Evolutionary conservation across 2,797 vertebrate species (phyloP), one percentile per base, ranked within the genome.

Genomic region (Aulostomus chinensis): DNA sequence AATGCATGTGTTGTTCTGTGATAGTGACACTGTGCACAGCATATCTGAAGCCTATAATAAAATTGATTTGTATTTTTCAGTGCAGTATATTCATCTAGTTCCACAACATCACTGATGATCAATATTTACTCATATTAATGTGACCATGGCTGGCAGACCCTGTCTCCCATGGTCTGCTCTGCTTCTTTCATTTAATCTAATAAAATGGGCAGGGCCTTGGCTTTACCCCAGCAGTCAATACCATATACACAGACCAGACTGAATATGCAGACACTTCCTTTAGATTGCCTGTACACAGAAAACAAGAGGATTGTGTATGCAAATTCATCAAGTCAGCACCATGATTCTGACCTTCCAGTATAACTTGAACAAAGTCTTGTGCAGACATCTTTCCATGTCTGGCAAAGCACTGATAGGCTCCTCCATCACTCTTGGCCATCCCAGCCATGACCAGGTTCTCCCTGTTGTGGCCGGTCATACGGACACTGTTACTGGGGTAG

Each of bases 331-430:
- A 5, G 9, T 25, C 24, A 45, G 13, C 17, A 32, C 9, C 16
- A 22, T 18, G 40, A 21, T 26, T 24, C 95, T 93, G 54, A 99
- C 97, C 97, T 95, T 99, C 97, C 37, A 99, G 92, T 31, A 95
- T 90, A 84, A 99, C 96, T 81, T 97, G 94, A 53, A 96, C 96
- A 16, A 94, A 95, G 80, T 98, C 96, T 80, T 99, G 97, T 12
- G 97, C 97, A 0, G 96, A 98, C 92, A 96, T 96, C 83, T 95
- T 96, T 52, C 94, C 94, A 15, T 94, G 91, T 56, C 95, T 91
- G 57, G 95, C 95, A 3, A 99, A 98, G 81, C 97, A 99, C 85
- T 99, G 97, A 80, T 99, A 99, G 2, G 96, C 95, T 4, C 97
- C 97, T 46, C 95, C 96, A 1, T 99, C 97, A 0, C 96, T 98